Base-by-base conservation (phyloP, 1,140 invertebrate genomes). In the Drosophila carrolli region DNA sequence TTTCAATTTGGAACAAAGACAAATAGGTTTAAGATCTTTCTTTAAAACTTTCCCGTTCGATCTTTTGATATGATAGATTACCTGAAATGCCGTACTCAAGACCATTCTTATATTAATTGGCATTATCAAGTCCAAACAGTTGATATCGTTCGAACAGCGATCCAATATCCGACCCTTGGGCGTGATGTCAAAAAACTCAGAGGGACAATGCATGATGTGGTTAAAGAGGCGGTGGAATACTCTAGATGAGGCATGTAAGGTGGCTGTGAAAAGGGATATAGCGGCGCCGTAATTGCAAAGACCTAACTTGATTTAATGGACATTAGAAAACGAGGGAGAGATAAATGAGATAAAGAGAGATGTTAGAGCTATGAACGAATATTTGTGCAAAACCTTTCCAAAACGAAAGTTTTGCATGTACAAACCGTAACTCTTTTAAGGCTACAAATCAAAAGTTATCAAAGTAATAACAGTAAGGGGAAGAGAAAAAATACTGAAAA, bases 111-210 rank as follows among this genome's bases (percentile, higher is more conserved):
- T 91, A 74, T 86, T 91, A 14, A 91, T 54, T 35, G 92, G 92
- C 75, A 93, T 77, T 48, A 84, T 46, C 89, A 95, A 94, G 92
- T 96, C 96, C 91, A 96, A 81, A 46, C 94, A 93, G 91, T 95
- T 94, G 68, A 96, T 93, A 93, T 97, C 96, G 93, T 95, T 96
- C 73, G 95, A 94, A 93, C 96, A 96, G 78, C 96, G 94, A 93
- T 95, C 96, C 78, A 97, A 92, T 70, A 97, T 94, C 78, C 96
- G 94, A 79, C 96, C 96, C 77, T 94, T 93, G 23, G 97, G 96
- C 78, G 95, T 96, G 44, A 93, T 94, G 93, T 97, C 96, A 93
- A 96, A 97, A 94, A 97, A 97, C 71, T 93, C 93, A 92, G 96
- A 95, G 60, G 96, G 95, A 81, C 94, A 94, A 67, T 93, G 94